Evolutionary conservation across 92 coral and sea anemone species (phyloP), one percentile per base, ranked within the genome.

Genomic region (Heteractis magnifica): DNA sequence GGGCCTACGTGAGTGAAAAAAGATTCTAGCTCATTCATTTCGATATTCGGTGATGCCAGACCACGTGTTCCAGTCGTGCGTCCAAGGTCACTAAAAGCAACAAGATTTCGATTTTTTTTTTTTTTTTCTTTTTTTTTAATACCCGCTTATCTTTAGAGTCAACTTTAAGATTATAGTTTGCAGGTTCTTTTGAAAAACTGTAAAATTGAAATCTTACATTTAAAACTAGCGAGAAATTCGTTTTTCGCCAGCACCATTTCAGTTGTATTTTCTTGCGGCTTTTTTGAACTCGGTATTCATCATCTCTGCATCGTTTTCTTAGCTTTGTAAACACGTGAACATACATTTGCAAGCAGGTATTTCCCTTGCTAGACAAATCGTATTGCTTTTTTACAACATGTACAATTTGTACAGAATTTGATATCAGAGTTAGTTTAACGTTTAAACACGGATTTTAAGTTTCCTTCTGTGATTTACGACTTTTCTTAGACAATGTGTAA

Each of bases 81-180:
- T 16, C 84, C 84, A 81, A 81, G 84, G 84, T 81, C 84, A 79
- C 18, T n/a, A 41, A 49, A 68, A 23, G 10, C 71, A 41, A 26
- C 13, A 12, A 0, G 58, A 53, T 12, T 12, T 8, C 58, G 9
- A 75, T 1, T 18, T 2, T 0, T 71, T 71, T 6, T 13, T 34
- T 10, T 9, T 18, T 71, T 44, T 49, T 71, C 44, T 16, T n/a
- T 71, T 51, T 16, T 4, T 77, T 8, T 20, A 16, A 15, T 77
- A 6, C 21, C 65, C 12, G 4, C 34, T 49, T 8, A 0, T 51
- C 5, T 49, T 77, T 6, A 55, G 9, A 49, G 23, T 13, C 9
- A 15, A 52, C 21, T 50, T 13, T 15, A 8, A 53, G 58, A 8
- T 53, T 0, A 12, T 3, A 8, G 58, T 53, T 8, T 53, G 9